These are phyloP conservation scores for Aricia agestis DNA, from an alignment of 1,140 invertebrate species.

Conservation along the genomic window DNA sequence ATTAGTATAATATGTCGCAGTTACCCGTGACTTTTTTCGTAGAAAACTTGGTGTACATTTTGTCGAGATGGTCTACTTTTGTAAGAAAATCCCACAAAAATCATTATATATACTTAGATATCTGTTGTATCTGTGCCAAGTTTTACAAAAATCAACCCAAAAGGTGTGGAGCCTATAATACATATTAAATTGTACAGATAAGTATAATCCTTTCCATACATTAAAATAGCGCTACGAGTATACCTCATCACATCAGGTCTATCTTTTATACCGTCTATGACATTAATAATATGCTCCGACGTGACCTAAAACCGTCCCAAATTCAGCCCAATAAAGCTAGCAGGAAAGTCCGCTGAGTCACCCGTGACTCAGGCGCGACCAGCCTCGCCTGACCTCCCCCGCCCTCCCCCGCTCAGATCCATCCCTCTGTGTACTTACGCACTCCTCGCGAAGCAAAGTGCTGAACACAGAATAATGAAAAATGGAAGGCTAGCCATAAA, in stretches of 20 bases:
- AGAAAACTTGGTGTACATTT: no score
- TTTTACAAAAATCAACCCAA: no score
- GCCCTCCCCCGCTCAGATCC: no score
- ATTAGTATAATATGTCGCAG: no score
- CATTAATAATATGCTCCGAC: neutral
- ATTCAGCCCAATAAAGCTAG: neutral
- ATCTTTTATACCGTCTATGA: neutral
- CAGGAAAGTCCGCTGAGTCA: constrained; percentile 2
- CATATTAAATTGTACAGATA: no score
- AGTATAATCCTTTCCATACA: neutral
- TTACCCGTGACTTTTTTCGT: no score
- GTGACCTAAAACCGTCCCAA: neutral
- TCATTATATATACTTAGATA: no score
- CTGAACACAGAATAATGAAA: neutral
- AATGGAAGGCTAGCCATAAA: neutral
- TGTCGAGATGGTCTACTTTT: no score
- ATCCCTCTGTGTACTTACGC: neutral
- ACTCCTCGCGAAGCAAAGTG: neutral
- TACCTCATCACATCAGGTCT: neutral
- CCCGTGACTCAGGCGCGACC: neutral
- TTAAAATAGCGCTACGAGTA: neutral
- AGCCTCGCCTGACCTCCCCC: neutral
- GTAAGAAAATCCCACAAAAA: no score
- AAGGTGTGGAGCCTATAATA: no score
- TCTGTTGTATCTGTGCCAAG: no score